phyloP scores from a whole-genome alignment of 2,113 vertebrate species.

The Diglossa brunneiventris region DNA sequence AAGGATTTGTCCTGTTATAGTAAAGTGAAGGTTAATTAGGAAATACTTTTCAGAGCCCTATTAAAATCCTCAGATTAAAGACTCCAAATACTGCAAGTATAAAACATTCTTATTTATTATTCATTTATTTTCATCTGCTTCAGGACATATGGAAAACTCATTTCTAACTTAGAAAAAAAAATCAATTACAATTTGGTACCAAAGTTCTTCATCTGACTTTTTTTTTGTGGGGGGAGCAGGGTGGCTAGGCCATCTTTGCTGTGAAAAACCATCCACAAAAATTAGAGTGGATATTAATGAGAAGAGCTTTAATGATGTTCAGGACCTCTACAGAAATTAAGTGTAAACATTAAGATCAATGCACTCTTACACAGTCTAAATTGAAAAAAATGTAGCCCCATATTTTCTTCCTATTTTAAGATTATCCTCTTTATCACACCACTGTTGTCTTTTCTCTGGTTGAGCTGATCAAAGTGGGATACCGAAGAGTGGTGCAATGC shows the following conservation, averaged over 20 bases:
- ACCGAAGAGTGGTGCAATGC: neutral
- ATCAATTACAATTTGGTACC: neutral
- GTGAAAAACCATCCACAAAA: neutral
- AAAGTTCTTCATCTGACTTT: neutral
- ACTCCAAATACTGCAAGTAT: neutral
- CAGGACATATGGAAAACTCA: neutral
- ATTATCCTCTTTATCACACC: neutral
- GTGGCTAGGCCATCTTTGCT: neutral
- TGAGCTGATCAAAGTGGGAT: neutral
- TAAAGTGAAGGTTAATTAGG: constrained; percentile 38
- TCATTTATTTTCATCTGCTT: constrained; percentile 11
- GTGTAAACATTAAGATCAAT: neutral
- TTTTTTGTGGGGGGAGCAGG: accelerated
- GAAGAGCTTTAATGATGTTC: neutral
- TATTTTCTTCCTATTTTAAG: neutral
- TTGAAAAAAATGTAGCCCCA: neutral
- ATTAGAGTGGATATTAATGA: neutral
- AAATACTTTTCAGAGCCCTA: constrained; percentile 4
- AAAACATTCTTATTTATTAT: constrained; percentile 32
- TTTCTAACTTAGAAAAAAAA: constrained; percentile 1
- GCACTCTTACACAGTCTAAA: neutral
- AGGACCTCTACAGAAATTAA: neutral
- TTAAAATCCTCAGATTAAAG: constrained; percentile 25
- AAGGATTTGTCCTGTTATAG: neutral
- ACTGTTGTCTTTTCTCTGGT: neutral